These are phyloP conservation scores for Patagioenas fasciata DNA, from an alignment of 2,113 vertebrate genomes.

Conservation along the genomic window DNA sequence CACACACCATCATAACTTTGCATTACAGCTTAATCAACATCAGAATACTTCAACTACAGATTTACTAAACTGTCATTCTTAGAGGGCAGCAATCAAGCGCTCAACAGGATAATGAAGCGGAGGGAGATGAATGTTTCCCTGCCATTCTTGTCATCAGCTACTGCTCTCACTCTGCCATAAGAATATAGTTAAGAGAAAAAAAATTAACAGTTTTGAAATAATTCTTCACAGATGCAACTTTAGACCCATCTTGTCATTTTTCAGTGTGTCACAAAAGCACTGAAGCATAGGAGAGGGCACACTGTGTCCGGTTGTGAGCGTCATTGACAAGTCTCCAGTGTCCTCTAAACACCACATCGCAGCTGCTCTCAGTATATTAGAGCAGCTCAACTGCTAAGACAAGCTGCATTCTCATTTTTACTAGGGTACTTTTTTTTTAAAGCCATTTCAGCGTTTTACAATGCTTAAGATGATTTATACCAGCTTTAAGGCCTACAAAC, in stretches of 20 bases:
- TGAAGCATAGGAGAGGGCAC: neutral
- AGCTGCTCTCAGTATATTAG: neutral
- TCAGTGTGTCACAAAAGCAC: neutral
- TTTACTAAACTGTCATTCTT: conserved; percentile 49
- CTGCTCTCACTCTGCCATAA: neutral
- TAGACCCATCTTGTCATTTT: neutral
- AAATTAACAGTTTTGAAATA: neutral
- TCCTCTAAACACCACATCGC: neutral
- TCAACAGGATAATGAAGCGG: neutral
- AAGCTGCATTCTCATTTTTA: neutral
- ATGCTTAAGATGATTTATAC: neutral
- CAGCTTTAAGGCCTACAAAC: neutral
- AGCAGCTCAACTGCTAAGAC: neutral
- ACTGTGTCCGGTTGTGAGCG: neutral
- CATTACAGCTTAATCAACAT: conserved; percentile 48
- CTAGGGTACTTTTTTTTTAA: neutral
- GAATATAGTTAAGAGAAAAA: neutral
- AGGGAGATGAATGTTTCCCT: conserved; percentile 30
- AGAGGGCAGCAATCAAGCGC: conserved; percentile 1
- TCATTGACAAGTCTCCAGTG: neutral
- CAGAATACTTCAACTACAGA: conserved; percentile 29
- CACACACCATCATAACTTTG: neutral
- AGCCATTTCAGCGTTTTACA: neutral
- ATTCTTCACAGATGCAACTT: neutral
- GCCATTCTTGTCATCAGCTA: neutral